Evolutionary conservation across 2,888 invertebrate genomes (phyloP), one percentile per base, ranked within the genome.

Genomic region (Cheilosia impressa): DNA sequence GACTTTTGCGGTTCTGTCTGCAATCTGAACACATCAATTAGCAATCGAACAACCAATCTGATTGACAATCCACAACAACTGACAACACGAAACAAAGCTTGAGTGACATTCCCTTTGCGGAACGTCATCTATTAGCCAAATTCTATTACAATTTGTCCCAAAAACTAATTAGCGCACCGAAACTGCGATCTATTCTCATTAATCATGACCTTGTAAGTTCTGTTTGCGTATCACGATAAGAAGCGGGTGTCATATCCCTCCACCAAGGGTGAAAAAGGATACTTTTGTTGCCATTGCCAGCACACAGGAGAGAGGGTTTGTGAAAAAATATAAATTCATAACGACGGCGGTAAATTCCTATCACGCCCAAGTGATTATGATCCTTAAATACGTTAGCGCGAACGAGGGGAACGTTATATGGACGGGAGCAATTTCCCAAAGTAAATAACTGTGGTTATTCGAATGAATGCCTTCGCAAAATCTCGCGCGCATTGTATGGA

Each of bases 321-420:
- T n/a, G 72, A 52, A 62, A 62, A 76, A 85, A 66, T 76, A 85
- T 77, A 68, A 85, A 85, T 85, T 85, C 85, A 85, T 85, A 85
- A 85, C 13, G 38, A 38, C 38, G 71, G 80, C 65, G 71, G 81
- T 76, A 76, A 81, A 81, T 85, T 77, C 68, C 68, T 72, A 85
- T 81, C 81, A 85, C 85, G 81, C 85, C 85, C 76, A 85, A 85
- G 81, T 85, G 85, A 85, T 85, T 85, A 85, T 81, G 85, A 85
- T 85, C 81, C 81, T 77, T 85, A 72, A 85, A 85, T 81, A 50
- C 72, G 72, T 76, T 55, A n/a, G 76, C 50, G 9, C 22, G 55
- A 41, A 7, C 52, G 68, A 62, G 72, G 81, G 80, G 72, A 62
- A 81, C 19, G 27, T 34, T 50, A 68, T 50, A 31, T 31, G 31